phyloP scores from a whole-genome alignment of 2,113 vertebrate species.

The Platanista minor region DNA sequence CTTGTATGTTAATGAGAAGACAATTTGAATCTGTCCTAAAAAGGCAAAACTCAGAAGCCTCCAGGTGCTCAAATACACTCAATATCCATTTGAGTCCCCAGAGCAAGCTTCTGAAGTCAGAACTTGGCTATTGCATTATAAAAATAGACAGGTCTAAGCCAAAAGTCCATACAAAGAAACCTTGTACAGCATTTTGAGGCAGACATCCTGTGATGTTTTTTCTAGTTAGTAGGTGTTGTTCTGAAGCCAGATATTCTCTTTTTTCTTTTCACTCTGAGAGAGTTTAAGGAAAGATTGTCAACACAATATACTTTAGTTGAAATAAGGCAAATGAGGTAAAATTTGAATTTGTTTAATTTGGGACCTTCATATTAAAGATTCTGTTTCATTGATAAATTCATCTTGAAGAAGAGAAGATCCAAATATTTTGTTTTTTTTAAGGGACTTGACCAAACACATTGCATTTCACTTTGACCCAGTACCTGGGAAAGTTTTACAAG shows the following conservation, averaged over 20 bases:
- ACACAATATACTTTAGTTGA: not conserved
- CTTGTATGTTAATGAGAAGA: constrained; percentile 10
- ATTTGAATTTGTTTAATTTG: not conserved
- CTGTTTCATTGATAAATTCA: not conserved
- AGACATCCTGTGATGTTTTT: constrained; percentile 29
- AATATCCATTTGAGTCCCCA: not conserved
- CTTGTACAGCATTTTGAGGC: not conserved
- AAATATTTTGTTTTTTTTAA: not conserved
- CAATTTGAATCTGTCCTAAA: not conserved
- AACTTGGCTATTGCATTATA: not conserved
- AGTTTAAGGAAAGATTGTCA: not conserved
- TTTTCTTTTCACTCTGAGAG: not conserved
- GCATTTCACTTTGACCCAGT: not conserved
- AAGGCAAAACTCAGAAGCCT: not conserved
- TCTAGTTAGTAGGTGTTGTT: not conserved
- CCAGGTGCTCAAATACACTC: not conserved
- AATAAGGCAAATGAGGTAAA: not conserved
- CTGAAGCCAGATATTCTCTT: not conserved
- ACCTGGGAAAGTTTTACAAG: not conserved
- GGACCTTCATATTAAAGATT: not conserved
- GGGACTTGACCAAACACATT: not conserved
- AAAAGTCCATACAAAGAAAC: constrained; percentile 26
- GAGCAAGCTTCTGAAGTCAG: not conserved
- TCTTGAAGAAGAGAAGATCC: not conserved
- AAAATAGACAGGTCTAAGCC: not conserved